Evolutionary conservation across 2,113 vertebrate genomes (phyloP), one percentile per base, ranked within the genome.

Genomic region (Opisthocomus hoazin): DNA sequence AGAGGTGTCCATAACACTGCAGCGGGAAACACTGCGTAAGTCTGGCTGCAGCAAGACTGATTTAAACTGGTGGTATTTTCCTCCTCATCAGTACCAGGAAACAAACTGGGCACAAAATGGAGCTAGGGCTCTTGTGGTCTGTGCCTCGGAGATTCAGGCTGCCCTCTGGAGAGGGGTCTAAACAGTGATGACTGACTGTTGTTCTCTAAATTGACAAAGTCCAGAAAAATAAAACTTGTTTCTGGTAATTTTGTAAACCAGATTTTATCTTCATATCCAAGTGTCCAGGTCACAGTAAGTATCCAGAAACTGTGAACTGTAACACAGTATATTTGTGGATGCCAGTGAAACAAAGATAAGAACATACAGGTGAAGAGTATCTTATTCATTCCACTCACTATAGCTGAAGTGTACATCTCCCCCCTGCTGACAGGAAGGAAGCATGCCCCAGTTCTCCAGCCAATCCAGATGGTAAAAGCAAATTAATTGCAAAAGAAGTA

Each of bases 301-400:
- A 87, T 7, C 19, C 34, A 64, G 39, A 75, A 85, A 80, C 46
- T 53, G 45, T 22, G 12, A 90, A 60, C 30, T 61, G 18, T n/a
- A 89, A 41, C 29, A 70, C 34, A 48, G 36, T 48, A 75, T 36
- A 6, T 1, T 64, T 91, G 23, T 26, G 60, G 39, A 70, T 68
- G 41, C 17, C 43, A 87, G n/a, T 11, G 51, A 74, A 75, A 92
- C 9, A 74, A 76, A 65, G 15, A 61, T 10, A 10, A 71, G 39
- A 0, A 0, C 5, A 39, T 57, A 56, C 0, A 71, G 3, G 11
- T 11, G 32, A 60, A 68, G 15, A 80, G 80, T 2, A 87, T 4
- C 21, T 64, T 71, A 60, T 29, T 88, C 10, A 46, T 64, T 54
- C 9, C 20, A 22, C 8, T 77, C 54, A 37, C 26, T 48, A 87